phyloP scores from a whole-genome alignment of 2,888 invertebrate species.

The Isoperla grammatica region DNA sequence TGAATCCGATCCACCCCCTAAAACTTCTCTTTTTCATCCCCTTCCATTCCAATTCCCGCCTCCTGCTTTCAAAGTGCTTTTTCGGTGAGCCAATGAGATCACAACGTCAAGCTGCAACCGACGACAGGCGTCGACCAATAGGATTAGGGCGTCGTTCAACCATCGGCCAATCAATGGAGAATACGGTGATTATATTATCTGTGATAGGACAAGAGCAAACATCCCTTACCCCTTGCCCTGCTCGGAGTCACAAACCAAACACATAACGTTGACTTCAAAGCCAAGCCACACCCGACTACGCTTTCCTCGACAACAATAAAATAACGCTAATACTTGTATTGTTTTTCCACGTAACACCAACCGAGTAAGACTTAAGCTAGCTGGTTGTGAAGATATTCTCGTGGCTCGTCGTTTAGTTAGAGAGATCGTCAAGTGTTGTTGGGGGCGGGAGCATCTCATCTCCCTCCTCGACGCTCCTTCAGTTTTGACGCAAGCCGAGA shows the following conservation, averaged over 20 bases:
- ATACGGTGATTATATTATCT: constrained; percentile 27
- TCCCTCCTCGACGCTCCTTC: constrained; percentile 1
- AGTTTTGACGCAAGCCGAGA: constrained; percentile 3
- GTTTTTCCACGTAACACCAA: too few species aligned
- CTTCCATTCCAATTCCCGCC: constrained; percentile 15
- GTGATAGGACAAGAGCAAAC: constrained; percentile 25
- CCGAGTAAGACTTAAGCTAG: too few species aligned
- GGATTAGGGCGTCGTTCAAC: constrained; percentile 30
- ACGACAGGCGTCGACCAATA: constrained; percentile 30
- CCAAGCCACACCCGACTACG: constrained; percentile 19
- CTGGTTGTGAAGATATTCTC: too few species aligned
- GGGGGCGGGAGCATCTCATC: background rate
- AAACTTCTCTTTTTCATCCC: background rate
- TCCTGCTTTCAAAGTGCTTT: constrained; percentile 19
- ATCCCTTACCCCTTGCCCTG: background rate
- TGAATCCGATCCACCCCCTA: constrained; percentile 6
- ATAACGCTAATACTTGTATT: too few species aligned
- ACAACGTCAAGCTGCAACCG: constrained; percentile 31
- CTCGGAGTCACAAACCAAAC: constrained; percentile 20
- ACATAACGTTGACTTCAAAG: constrained; percentile 13
- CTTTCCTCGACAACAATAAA: too few species aligned
- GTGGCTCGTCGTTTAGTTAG: too few species aligned
- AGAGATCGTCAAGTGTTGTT: too few species aligned
- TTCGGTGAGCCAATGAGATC: constrained; percentile 34
- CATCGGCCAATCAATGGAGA: constrained; percentile 31